Conservation (phyloP, 2,113 vertebrate species). For the Felis chaus region DNA sequence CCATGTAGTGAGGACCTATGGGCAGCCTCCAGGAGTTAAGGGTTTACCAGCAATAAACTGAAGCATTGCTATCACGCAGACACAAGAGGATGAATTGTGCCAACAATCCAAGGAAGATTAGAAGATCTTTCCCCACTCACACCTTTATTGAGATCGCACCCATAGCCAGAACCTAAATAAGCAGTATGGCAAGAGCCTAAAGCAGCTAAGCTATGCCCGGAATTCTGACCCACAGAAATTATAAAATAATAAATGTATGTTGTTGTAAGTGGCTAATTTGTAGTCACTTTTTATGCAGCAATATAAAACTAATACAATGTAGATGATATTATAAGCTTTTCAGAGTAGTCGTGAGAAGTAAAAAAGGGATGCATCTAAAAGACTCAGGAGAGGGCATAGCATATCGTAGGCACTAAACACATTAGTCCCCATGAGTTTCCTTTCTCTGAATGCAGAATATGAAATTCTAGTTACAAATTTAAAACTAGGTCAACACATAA, state of each 20-base stretch:
- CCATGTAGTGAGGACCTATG: background rate
- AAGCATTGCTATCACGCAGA: background rate
- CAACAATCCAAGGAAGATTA: background rate
- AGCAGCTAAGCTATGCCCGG: background rate
- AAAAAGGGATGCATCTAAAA: background rate
- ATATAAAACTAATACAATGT: background rate
- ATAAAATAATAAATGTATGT: background rate
- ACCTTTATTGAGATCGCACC: background rate
- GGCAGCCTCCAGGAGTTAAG: background rate
- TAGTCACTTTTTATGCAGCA: background rate
- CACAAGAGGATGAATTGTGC: background rate
- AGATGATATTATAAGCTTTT: background rate
- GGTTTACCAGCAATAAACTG: background rate
- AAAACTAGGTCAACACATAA: background rate
- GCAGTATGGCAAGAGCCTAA: background rate
- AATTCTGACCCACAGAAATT: background rate
- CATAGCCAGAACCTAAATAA: background rate
- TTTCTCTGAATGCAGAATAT: background rate
- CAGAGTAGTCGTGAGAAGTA: background rate
- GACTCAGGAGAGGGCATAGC: fast-evolving
- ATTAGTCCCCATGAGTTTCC: background rate
- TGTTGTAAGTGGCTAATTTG: background rate
- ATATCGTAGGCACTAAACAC: background rate
- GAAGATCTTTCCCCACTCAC: background rate
- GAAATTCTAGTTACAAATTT: background rate